Base-by-base conservation (phyloP, 2,113 vertebrate genomes). In the Cranoglanis bouderius region DNA sequence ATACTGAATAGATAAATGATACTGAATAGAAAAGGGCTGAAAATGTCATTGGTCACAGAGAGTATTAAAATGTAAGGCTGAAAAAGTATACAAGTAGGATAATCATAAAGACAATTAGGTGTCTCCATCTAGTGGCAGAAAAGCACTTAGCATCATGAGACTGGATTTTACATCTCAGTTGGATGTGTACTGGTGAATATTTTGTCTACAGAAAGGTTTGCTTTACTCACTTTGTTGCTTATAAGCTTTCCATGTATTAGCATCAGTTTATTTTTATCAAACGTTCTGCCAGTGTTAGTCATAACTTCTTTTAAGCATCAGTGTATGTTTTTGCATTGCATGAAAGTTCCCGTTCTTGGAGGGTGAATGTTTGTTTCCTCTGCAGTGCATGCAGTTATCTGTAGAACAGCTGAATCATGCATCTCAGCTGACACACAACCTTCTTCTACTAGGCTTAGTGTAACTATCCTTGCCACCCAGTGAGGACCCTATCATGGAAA, bases 41-140 rank as follows among this genome's bases (percentile, higher is more conserved):
- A 86, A 59, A 43, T 55, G 53, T 59, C 3, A 77, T 26, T 74
- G 84, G 6, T 72, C 13, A 13, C 19, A 21, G 19, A 49, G 29
- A 32, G 16, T 24, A 19, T 59, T 72, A 57, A 21, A 78, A 78
- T 65, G 26, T 82, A 43, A 53, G 38, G 35, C 19, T 85, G 46
- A 51, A 53, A 85, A 61, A 81, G 21, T 49, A 4, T 53, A 35
- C 21, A 49, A 53, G 24, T 26, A 49, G 12, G 43, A 53, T 35
- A n/a, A 38, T 24, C n/a, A 9, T 49, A 80, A 53, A 38, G 14
- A 55, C 70, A 83, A 8, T 21, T 57, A 32, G 2, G 35, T 88
- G 70, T 51, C 87, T 63, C 91, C 90, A 90, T 88, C 90, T 92
- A 90, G 74, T 93, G 92, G 86, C 77, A 67, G 49, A 46, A 77